Base-by-base conservation (phyloP, 2,888 invertebrate genomes). In the Macrosiphum euphorbiae region DNA sequence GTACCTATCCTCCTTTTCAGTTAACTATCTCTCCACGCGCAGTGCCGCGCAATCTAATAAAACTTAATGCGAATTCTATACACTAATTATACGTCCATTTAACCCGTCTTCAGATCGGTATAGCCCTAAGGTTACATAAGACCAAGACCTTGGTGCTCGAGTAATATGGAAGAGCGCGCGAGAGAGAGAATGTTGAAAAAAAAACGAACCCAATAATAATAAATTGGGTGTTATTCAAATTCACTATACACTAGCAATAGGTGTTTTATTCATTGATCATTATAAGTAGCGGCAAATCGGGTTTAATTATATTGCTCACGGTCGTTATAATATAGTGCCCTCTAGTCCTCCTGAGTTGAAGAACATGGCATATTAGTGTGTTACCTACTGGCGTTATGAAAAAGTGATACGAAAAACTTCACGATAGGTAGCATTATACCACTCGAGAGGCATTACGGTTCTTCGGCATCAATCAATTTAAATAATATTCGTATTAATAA, bases 41-140 rank as follows among this genome's bases (percentile, higher is more conserved):
- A 41, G 41, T 26, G 41, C 92, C 55, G 67, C 41, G 16, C n/a
- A 85, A 85, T 89, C 93, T 35, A 93, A 93, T 93, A 93, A 88
- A 93, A 93, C 26, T 93, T 93, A 92, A 92, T 92, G 92, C 88
- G 92, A 92, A 88, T 92, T 92, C 61, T 88, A 78, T 78, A 78
- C 44, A 44, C n/a, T 88, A 55, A 92, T 92, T 88, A 92, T 88
- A 92, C 78, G 92, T 92, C 92, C 50, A 78, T 88, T 92, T 88
- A 92, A 92, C 88, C 92, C 88, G 92, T 92, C 89, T 93, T 89
- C 84, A 58, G 93, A 92, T 93, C 89, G 55, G 84, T 89, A 55
- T 78, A 55, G 93, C 93, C 93, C 89, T 89, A 58, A 93, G 93
- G 93, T 93, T 88, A 78, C 88, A 52, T 67, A 67, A 41, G 44